Evolutionary conservation across 2,888 invertebrate genomes (phyloP), one percentile per base, ranked within the genome.

Genomic region (Phaonia tiefii): DNA sequence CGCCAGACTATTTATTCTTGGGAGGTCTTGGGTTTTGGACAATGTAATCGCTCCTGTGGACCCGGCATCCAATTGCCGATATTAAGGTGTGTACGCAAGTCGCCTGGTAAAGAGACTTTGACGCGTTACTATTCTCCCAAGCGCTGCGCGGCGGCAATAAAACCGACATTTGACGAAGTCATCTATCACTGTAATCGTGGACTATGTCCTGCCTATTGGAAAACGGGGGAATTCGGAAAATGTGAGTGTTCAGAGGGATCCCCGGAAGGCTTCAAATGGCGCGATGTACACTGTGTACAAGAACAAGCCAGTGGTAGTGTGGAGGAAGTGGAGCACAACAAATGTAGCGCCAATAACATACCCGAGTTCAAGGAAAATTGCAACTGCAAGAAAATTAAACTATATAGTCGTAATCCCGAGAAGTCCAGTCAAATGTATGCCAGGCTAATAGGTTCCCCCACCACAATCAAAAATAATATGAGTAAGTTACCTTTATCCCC

Each of bases 171-270:
- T 17, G 93, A 93, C 85, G 92, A 93, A 11, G 91, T 93, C 60
- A 88, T 90, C 83, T 90, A 95, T 89, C 92, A 93, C 25, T 96
- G 96, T 87, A 97, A 96, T 88, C 91, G 92, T 0, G 93, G 93
- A 44, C 94, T 96, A 0, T 97, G 97, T 87, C 94, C 96, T 5
- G 94, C 96, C 0, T 94, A 95, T 80, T 98, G 97, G 97, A 87
- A 88, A 11, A 93, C 94, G 65, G 93, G 94, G 0, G 93, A 94
- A 15, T 98, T 97, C 95, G 93, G 94, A 13, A 92, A 94, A 0
- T 98, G 98, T 87, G 94, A 94, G 11, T 97, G 98, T 88, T 95
- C 74, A 0, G 78, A 83, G 0, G 86, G 84, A 0, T 80, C 44
- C 3, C 20, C 70, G 0, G 92, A 93, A 17, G 97, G 96, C 0